These are phyloP conservation scores for Eupsilia transversa DNA, from an alignment of 2,888 invertebrate genomes.

Conservation along the genomic window DNA sequence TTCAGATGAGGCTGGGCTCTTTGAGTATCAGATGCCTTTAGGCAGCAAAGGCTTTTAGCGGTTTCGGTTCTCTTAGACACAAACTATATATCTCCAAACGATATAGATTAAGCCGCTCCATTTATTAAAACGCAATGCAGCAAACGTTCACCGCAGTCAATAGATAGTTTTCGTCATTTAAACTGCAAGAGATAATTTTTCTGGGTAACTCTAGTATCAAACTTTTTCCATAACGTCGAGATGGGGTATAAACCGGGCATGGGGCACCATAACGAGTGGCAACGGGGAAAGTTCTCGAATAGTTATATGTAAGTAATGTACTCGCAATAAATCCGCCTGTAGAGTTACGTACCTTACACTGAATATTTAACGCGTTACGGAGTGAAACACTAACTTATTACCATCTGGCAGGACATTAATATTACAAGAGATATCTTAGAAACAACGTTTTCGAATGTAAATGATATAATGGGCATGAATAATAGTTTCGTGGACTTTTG, in stretches of 20 bases:
- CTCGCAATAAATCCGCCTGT: slow-evolving; percentile 73
- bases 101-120: not conserved
- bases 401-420: slow-evolving; percentile 49
- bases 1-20: slow-evolving; percentile 3
- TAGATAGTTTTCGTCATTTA: slow-evolving; percentile 35
- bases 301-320: slow-evolving; percentile 69
- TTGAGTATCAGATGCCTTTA: not conserved
- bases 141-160: slow-evolving; percentile 4
- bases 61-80: not conserved
- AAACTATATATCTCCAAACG: not conserved
- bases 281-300: slow-evolving; percentile 74
- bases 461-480: slow-evolving; percentile 3
- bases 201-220: slow-evolving; percentile 16
- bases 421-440: slow-evolving; percentile 22
- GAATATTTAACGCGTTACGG: slow-evolving; percentile 78
- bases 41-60: slow-evolving; percentile 1
- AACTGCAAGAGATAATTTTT: slow-evolving; percentile 33
- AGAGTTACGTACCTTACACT: slow-evolving; percentile 64
- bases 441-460: slow-evolving; percentile 9
- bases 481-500: not conserved
- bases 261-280: slow-evolving; percentile 41
- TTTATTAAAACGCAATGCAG: not conserved
- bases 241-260: slow-evolving; percentile 27
- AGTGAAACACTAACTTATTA: slow-evolving; percentile 69
- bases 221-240: slow-evolving; percentile 40